Conservation (phyloP, 2,888 invertebrate species). For the Corythucha ciliata region DNA sequence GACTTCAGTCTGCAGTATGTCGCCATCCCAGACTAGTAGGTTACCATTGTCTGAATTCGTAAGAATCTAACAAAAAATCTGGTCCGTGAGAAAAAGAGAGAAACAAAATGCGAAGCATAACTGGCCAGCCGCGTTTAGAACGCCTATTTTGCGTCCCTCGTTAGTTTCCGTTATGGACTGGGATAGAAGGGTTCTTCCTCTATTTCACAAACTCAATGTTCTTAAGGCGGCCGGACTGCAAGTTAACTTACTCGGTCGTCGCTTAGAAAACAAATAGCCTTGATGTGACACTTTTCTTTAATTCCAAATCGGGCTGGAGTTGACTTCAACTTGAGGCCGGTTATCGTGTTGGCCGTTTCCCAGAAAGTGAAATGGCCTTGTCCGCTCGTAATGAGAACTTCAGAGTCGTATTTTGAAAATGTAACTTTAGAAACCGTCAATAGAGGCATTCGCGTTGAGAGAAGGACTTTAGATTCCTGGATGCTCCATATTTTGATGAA, state of each 20-base stretch:
- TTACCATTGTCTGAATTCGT: constrained; percentile 89
- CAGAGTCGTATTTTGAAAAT: constrained; percentile 71
- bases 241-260: constrained; percentile 83
- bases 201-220: too few species aligned
- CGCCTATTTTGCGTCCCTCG: too few species aligned
- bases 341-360: constrained; percentile 87
- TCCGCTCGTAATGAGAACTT: constrained; percentile 47
- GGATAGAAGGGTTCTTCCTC: too few species aligned
- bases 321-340: constrained; percentile 80
- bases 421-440: constrained; percentile 68
- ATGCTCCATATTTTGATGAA: constrained; percentile 85
- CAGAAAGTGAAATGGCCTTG: constrained; percentile 78
- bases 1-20: constrained; percentile 75
- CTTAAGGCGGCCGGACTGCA: too few species aligned
- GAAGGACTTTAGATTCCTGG: constrained; percentile 61
- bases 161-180: too few species aligned
- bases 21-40: constrained; percentile 82
- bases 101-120: too few species aligned
- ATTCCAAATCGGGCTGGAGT: constrained; percentile 84
- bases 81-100: too few species aligned
- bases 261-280: constrained; percentile 73
- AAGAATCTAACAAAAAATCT: constrained; percentile 58
- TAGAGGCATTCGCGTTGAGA: constrained; percentile 74
- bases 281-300: constrained; percentile 82
- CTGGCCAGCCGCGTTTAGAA: too few species aligned